Evolutionary conservation across 2,113 vertebrate genomes (phyloP).

Genomic region (Tinamus guttatus): DNA sequence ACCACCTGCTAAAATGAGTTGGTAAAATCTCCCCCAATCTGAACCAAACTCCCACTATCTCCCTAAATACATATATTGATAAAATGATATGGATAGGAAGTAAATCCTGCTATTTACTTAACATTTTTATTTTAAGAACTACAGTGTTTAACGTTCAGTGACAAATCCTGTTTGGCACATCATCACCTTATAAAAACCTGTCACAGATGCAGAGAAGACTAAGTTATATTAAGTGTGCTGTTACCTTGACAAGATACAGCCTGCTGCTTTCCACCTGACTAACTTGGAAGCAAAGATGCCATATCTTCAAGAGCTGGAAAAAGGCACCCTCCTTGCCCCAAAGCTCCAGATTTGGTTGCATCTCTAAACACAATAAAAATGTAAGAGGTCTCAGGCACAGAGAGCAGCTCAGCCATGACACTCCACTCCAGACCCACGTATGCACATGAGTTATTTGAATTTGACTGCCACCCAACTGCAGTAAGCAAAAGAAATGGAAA

Average conservation of each 20-base stretch:
- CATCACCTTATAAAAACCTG: constrained; percentile 56
- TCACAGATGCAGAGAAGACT: neutral
- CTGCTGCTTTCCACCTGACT: neutral
- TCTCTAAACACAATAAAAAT: neutral
- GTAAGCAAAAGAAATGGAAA: neutral
- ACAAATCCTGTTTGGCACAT: constrained; percentile 43
- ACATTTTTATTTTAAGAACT: constrained; percentile 21
- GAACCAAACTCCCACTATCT: neutral
- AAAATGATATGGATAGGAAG: neutral
- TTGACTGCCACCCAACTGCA: constrained; percentile 45
- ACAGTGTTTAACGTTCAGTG: neutral
- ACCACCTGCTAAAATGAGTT: neutral
- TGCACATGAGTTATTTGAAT: neutral
- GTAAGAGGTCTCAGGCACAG: neutral
- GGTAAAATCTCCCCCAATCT: neutral
- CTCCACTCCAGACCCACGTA: neutral
- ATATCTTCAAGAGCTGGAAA: neutral
- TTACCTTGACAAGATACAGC: constrained; percentile 35
- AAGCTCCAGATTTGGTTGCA: neutral
- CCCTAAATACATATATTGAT: neutral
- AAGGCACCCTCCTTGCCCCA: neutral
- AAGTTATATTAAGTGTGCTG: neutral
- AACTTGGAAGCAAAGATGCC: neutral
- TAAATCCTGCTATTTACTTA: constrained; percentile 8
- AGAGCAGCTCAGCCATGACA: neutral